Conservation (phyloP, 1,140 invertebrate genomes). For the Bombus balteatus region DNA sequence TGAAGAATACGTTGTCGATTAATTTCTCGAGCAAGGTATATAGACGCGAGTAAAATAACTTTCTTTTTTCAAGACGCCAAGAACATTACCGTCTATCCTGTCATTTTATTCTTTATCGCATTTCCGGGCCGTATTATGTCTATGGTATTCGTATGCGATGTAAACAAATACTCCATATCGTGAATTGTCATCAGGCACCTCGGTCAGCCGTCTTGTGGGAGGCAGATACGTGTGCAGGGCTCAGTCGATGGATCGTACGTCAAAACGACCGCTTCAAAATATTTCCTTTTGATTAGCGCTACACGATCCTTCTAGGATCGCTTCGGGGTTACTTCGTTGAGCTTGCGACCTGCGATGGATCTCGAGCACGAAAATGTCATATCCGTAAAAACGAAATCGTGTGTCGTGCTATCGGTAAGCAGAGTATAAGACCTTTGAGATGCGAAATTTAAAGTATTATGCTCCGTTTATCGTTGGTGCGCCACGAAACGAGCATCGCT, state of each 20-base stretch:
- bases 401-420: constrained; percentile 72
- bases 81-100: constrained; percentile 30
- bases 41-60: neutral
- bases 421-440: constrained; percentile 74
- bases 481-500: constrained; percentile 57
- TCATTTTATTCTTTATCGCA: constrained; percentile 72
- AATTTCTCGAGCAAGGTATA: neutral
- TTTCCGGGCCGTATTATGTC: constrained; percentile 78
- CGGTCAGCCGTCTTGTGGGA: constrained; percentile 42
- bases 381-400: neutral
- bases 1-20: neutral
- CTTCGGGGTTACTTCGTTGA: neutral
- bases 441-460: constrained; percentile 72
- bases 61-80: neutral
- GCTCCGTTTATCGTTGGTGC: constrained; percentile 73
- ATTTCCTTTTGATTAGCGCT: neutral
- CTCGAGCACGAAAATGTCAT: too few species aligned
- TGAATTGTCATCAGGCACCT: constrained; percentile 63
- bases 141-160: constrained; percentile 63
- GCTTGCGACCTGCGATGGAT: neutral
- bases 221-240: constrained; percentile 27
- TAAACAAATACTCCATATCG: constrained; percentile 76
- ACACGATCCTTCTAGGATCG: too few species aligned
- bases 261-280: constrained; percentile 35
- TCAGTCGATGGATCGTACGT: constrained; percentile 31